Percentiles rank a stretch among this genome's conserved stretches.
Conservation (phyloP, 2,888 invertebrate genomes). For the Malachius bipustulatus region DNA sequence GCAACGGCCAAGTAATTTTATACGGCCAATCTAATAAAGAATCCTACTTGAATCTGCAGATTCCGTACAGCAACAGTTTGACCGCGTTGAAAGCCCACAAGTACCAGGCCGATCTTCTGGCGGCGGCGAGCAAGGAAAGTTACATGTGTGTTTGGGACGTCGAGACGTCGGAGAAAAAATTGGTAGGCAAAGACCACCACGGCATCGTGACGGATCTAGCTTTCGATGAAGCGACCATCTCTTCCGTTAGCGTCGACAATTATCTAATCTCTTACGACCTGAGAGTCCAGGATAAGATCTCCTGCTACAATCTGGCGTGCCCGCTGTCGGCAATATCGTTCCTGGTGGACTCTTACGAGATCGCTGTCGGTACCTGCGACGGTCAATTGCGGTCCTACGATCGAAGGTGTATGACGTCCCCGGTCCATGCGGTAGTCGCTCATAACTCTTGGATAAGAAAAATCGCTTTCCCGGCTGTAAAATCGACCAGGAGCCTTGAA, state of each 20-base stretch:
- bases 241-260: slow-evolving; percentile 22
- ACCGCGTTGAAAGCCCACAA: slow-evolving; percentile 20
- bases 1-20: slow-evolving; percentile 20
- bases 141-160: slow-evolving; percentile 21
- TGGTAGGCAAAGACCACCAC: slow-evolving; percentile 17
- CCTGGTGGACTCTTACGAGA: slow-evolving; percentile 18
- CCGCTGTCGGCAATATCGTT: slow-evolving; percentile 21
- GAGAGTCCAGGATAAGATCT: slow-evolving; percentile 13
- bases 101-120: slow-evolving; percentile 17
- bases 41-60: slow-evolving; percentile 20
- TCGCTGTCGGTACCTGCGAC: slow-evolving; percentile 21
- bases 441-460: slow-evolving; percentile 20
- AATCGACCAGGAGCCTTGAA: slow-evolving; percentile 6
- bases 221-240: slow-evolving; percentile 19
- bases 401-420: slow-evolving; percentile 20
- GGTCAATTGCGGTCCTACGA: slow-evolving; percentile 24
- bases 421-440: slow-evolving; percentile 20
- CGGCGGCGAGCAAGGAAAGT: slow-evolving; percentile 22
- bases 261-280: slow-evolving; percentile 22
- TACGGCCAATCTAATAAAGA: slow-evolving; percentile 17
- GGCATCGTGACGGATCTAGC: slow-evolving; percentile 21
- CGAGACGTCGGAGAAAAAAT: slow-evolving; percentile 16
- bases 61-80: slow-evolving; percentile 21
- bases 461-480: slow-evolving; percentile 18
- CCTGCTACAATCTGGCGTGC: slow-evolving; percentile 19